A percentile compares a stretch with the other conserved stretches of the same genome.
These are phyloP conservation scores for Chaetodon auriga DNA, from an alignment of 2,113 vertebrate genomes.

Conservation along the genomic window DNA sequence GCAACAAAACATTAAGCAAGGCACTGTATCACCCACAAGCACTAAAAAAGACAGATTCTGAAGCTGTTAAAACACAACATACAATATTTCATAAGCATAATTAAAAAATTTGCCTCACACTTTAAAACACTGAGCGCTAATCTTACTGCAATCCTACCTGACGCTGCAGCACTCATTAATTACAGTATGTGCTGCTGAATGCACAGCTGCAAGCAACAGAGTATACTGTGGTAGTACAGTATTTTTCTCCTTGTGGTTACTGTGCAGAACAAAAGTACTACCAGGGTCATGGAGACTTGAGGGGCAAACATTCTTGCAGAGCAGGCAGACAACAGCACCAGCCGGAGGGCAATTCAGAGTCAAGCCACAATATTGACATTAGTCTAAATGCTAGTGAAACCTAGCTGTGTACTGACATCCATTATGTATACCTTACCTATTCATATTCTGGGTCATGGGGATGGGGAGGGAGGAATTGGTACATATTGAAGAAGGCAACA, in stretches of 20 bases:
- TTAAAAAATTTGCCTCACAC: not conserved
- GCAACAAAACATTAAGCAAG: not conserved
- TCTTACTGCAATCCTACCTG: not conserved
- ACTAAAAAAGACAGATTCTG: not conserved
- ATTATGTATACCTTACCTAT: conserved; percentile 33
- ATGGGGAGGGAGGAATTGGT: not conserved
- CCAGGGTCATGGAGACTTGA: not conserved
- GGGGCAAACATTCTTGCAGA: not conserved
- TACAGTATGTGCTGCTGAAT: not conserved
- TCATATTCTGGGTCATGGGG: conserved; percentile 9
- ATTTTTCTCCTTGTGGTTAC: not conserved
- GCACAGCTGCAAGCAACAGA: not conserved
- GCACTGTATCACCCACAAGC: no score
- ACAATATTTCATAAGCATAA: no score
- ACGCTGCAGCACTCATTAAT: not conserved
- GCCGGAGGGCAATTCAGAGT: not conserved
- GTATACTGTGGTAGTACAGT: not conserved
- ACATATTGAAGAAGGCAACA: not conserved
- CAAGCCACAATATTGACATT: conserved; percentile 1
- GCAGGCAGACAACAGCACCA: not conserved
- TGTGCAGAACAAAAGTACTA: not conserved
- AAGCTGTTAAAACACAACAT: not conserved
- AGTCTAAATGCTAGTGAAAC: not conserved
- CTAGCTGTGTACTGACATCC: conserved; percentile 4
- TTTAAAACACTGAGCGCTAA: not conserved